Evolutionary conservation across 1,140 invertebrate genomes (phyloP).

Genomic region (Paralvinella palmiformis): DNA sequence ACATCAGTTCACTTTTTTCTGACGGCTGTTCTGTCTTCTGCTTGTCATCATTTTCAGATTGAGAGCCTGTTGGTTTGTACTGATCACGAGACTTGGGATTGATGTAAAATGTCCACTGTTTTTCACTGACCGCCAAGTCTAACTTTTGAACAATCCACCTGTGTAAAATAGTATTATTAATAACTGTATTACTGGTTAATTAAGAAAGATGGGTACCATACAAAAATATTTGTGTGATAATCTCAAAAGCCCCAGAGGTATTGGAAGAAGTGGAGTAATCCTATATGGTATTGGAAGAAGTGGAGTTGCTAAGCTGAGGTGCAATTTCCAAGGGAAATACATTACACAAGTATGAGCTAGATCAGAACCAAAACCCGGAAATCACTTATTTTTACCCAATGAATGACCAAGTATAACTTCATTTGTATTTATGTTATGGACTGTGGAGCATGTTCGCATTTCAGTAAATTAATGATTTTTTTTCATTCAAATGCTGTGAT

Average conservation of each 20-base stretch:
- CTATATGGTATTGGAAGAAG: background rate
- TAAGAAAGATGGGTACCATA: background rate
- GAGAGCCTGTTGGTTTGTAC: background rate
- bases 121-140: background rate
- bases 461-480: no score
- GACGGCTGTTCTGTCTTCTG: background rate
- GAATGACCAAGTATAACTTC: no score
- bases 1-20: background rate
- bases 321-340: no score
- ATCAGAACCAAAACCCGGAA: no score
- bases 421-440: no score
- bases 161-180: background rate
- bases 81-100: background rate
- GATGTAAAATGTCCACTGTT: background rate
- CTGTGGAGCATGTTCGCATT: no score
- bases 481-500: no score
- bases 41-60: background rate
- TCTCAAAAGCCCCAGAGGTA: background rate
- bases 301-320: background rate
- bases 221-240: background rate
- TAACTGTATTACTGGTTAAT: background rate
- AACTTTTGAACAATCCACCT: conserved; percentile 1
- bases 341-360: no score
- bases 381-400: no score
- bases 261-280: background rate